phyloP scores from a whole-genome alignment of 2,888 invertebrate species.

The Aleiodes testaceus region DNA sequence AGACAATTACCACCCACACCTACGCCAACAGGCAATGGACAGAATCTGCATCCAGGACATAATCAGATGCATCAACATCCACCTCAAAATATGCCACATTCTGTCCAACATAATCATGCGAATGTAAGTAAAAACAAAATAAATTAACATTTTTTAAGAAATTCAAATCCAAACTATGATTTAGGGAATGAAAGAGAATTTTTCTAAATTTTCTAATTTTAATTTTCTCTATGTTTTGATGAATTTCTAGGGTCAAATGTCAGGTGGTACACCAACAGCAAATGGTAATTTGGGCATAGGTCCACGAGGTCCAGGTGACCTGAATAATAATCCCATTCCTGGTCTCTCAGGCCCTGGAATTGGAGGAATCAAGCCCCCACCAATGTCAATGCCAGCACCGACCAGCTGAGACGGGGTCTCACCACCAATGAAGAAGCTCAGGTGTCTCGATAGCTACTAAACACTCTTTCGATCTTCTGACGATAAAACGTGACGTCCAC shows the following conservation, averaged over 20 bases:
- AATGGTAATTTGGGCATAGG: conserved; percentile 64
- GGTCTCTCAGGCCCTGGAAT: conserved; percentile 68
- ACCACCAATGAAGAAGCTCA: conserved; percentile 69
- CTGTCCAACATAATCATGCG: conserved; percentile 69
- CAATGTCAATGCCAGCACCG: conserved; percentile 71
- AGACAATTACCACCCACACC: conserved; percentile 76
- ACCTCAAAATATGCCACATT: conserved; percentile 66
- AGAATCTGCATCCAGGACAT: conserved; percentile 66
- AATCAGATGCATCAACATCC: conserved; percentile 66
- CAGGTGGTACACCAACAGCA: conserved; percentile 65
- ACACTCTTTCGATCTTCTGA: conserved; percentile 29
- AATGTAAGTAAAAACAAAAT: too few relatives aligned
- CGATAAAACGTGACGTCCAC: background rate
- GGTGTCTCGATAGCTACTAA: conserved; percentile 71
- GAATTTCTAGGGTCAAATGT: conserved; percentile 68
- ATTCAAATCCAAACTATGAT: too few relatives aligned
- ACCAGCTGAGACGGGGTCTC: conserved; percentile 72
- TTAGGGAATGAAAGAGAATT: too few relatives aligned
- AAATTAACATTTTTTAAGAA: too few relatives aligned
- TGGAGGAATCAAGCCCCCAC: conserved; percentile 69
- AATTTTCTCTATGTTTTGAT: conserved; percentile 2
- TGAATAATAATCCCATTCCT: conserved; percentile 72
- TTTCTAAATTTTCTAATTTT: background rate
- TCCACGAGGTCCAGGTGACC: conserved; percentile 68
- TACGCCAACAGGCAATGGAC: conserved; percentile 64